Evolutionary conservation across 2,888 invertebrate species (phyloP).

Genomic region (Catonia carolina): DNA sequence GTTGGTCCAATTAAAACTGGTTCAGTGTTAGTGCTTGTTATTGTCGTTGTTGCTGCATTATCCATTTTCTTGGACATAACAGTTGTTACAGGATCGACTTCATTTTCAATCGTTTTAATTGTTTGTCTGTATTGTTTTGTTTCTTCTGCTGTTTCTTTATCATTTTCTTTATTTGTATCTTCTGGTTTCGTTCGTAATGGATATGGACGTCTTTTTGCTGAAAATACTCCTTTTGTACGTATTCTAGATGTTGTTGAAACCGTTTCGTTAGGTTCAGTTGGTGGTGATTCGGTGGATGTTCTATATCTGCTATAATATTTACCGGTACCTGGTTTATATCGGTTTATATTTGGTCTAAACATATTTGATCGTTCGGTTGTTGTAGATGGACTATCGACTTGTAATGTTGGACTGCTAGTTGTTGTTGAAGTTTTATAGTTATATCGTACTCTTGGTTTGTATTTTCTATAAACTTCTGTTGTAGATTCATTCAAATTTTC

Average conservation of each 20-base stretch:
- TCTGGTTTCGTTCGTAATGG: constrained; percentile 28
- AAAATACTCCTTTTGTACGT: constrained; percentile 35
- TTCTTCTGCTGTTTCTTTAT: constrained; percentile 19
- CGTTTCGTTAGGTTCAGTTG: constrained; percentile 20
- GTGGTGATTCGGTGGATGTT: constrained; percentile 33
- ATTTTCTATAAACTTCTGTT: constrained; percentile 38
- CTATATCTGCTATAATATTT: constrained; percentile 38
- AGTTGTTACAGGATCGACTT: constrained; percentile 29
- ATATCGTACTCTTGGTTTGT: constrained; percentile 30
- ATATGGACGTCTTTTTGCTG: constrained; percentile 34
- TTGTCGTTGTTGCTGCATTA: constrained; percentile 28
- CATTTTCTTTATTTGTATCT: constrained; percentile 29
- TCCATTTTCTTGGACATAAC: constrained; percentile 30
- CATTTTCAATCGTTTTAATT: constrained; percentile 21
- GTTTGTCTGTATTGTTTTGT: constrained; percentile 10
- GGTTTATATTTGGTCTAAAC: constrained; percentile 29
- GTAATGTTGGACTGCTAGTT: constrained; percentile 25
- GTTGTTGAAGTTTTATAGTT: constrained; percentile 29
- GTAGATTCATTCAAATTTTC: constrained; percentile 42
- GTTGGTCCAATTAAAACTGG: constrained; percentile 6
- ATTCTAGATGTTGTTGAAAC: constrained; percentile 26
- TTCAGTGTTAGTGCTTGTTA: constrained; percentile 25
- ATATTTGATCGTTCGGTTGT: constrained; percentile 32
- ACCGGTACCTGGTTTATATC: constrained; percentile 34
- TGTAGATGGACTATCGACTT: constrained; percentile 27